phyloP scores from a whole-genome alignment of 2,888 invertebrate genomes.

The Melanotus villosus region DNA sequence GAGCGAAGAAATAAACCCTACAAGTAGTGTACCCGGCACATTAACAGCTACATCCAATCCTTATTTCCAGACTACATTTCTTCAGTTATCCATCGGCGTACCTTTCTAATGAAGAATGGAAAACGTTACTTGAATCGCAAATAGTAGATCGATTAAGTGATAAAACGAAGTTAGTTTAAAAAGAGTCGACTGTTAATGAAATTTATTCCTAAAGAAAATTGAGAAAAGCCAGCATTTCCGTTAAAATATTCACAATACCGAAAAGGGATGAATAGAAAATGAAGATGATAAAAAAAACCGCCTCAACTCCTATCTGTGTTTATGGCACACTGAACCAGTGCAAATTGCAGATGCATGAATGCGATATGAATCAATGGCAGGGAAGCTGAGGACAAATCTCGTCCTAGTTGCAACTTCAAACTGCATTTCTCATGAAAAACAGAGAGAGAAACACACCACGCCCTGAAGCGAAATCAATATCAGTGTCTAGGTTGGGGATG shows the following conservation, averaged over 20 bases:
- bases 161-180: too few species aligned
- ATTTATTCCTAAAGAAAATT: background rate
- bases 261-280: background rate
- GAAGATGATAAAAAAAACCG: background rate
- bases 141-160: too few species aligned
- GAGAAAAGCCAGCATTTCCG: background rate
- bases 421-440: slow-evolving; percentile 22
- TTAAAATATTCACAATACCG: background rate
- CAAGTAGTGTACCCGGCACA: too few species aligned
- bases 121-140: too few species aligned
- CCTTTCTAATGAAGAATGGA: too few species aligned
- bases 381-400: background rate
- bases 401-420: slow-evolving; percentile 4
- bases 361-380: slow-evolving; percentile 13
- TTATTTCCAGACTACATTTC: too few species aligned
- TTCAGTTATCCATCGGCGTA: too few species aligned
- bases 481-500: slow-evolving; percentile 56
- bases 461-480: slow-evolving; percentile 55
- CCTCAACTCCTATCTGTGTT: slow-evolving; percentile 2
- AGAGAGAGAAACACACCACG: slow-evolving; percentile 50
- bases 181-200: too few species aligned
- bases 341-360: slow-evolving; percentile 16
- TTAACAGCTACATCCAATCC: too few species aligned
- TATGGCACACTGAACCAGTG: slow-evolving; percentile 15
- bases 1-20: too few species aligned